Evolutionary conservation across 2,797 vertebrate species (phyloP), one percentile per base, ranked within the genome.

Genomic region (Hippopotamyrus pictus): DNA sequence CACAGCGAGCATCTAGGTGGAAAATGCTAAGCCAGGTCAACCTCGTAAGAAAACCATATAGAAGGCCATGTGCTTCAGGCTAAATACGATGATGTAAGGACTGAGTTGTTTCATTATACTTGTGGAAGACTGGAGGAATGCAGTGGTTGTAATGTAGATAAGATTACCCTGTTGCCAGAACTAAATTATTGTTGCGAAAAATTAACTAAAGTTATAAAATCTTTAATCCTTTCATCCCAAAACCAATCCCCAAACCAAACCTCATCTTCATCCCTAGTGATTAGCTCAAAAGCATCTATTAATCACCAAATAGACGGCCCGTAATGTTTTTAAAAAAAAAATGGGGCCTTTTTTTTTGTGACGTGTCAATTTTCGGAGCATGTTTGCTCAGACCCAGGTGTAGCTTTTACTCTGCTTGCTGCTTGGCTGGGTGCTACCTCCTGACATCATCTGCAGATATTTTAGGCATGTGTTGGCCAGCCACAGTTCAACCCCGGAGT

Each of bases 391-490:
- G 50, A 33, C 82, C 59, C 37, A 19, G 11, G 5, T 84, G 54
- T 48, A 19, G 7, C n/a, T 3, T 25, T 4, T 1, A 41, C 8
- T 48, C 14, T 59, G 29, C 11, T 29, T 29, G 82, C 48, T 57
- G 41, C 54, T 84, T 37, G 22, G n/a, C 76, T 48, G 7, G 9
- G 37, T 6, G n/a, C 50, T 7, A 5, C 44, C 33, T 51, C 1
- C 4, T 54, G 11, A 41, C 54, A 1, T 48, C 54, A 19, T 89
- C 83, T 73, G 88, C 87, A 59, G 88, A 76, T 11, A 37, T 54
- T 69, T 90, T 62, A 37, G 86, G 41, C 89, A 88, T 89, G 54
- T 87, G 57, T 59, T 29, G 69, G 25, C 44, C 69, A 82, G 17
- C 88, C 88, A 0, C 41, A 51, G 1, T 76, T 59, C 33, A 76